Base-by-base conservation (phyloP, 2,797 vertebrate species). In the Dendrocincla fuliginosa region DNA sequence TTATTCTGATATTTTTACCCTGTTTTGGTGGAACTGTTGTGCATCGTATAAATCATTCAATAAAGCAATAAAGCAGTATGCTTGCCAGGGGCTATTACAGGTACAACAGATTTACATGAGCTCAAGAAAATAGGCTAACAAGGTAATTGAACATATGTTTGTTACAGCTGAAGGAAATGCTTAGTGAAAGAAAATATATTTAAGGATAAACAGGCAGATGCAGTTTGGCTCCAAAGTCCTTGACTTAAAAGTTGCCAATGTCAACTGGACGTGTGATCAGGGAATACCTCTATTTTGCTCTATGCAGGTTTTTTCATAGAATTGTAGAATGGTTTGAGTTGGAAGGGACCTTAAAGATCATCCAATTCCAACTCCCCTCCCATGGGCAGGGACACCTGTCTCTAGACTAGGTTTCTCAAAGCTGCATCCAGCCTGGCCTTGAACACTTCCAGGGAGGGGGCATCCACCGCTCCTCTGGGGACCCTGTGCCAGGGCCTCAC, bases 401-500 rank as follows among this genome's bases (percentile, higher is more conserved):
- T n/a, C 28, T 28, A 2, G 0, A 1, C 11, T 33, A 33, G 33
- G 24, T 1, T 12, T 17, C 49, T 41, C 56, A 11, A 11, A 41
- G 41, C 56, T 17, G 13, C 25, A 27, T 32, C 25, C 35, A 63
- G 1, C 25, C 41, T 41, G 65, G 74, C 49, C 16, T 47, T 16
- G 41, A 1, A 17, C 64, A 41, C 2, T 63, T 16, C 28, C 49
- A 63, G 41, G 33, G 47, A 14, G 55, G 55, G 24, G 16, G 1
- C 28, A 69, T 0, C 24, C 55, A 24, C 15, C 37, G 0, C 12
- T 44, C 8, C 53, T 52, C 46, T 68, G 15, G 10, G 15, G 6
- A n/a, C 0, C 9, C n/a, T 46, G 28, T 60, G 12, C 10, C 39
- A n/a, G 35, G 0, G 10, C 1, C 13, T 55, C 56, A 25, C 7